Base-by-base conservation (phyloP, 2,888 invertebrate genomes). In the Alloplasta piceator region DNA sequence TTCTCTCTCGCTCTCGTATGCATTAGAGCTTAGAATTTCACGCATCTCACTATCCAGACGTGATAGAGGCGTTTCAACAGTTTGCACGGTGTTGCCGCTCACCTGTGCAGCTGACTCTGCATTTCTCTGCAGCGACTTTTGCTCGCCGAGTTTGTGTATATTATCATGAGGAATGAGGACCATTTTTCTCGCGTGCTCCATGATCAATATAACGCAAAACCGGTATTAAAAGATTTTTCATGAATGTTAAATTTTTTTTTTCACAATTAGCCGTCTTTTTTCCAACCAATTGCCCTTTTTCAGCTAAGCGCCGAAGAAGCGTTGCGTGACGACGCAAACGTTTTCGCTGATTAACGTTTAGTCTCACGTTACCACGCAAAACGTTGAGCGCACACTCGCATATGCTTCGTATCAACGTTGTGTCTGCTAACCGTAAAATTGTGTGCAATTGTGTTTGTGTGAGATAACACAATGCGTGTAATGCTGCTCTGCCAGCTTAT, bases 131-230 rank as follows among this genome's bases (percentile, higher is more conserved):
- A 26, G 1, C 3, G 26, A 3, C 26, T 26, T 26, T 26, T 26
- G 26, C 26, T 26, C 26, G 3, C 56, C n/a, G 46, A 75, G 52
- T 43, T 64, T 9, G 6, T 43, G 12, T 39, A 71, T 71, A 10
- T 26, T 52, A 6, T 60, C 60, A 0, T 48, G 12, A n/a, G 71
- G 58, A 4, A 60, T 14, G 9, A 56, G 26, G 16, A 60, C 60
- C 72, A 73, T 63, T 46, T 61, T 73, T 2, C 39, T n/a, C 10
- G 72, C 63, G 39, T 61, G 52, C 26, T 73, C 55, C 63, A 73
- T 73, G 6, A 5, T 10, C 38, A 26, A 56, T 56, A 56, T 56
- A 38, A 14, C 12, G 5, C 12, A 73, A 10, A 12, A 63, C 52
- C n/a, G 71, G 71, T 14, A 5, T 16, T 6, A 56, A 6, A 26